Conservation (phyloP, 2,888 invertebrate species). For the Pollenia labialis region DNA sequence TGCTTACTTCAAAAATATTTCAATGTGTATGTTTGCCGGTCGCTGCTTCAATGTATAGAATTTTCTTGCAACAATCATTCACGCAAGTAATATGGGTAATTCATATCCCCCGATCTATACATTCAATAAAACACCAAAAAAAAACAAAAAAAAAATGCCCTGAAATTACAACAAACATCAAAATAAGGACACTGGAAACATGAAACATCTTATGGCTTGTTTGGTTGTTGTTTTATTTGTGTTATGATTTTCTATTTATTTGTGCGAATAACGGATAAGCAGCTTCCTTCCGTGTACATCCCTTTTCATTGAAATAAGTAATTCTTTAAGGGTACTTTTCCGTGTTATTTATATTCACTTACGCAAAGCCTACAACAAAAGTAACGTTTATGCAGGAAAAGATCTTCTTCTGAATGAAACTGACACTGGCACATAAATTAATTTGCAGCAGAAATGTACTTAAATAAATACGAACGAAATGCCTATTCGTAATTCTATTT, state of each 20-base stretch:
- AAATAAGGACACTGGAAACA: slow-evolving; percentile 11
- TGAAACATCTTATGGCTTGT: neutral
- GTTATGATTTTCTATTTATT: neutral
- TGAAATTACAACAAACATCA: slow-evolving; percentile 10
- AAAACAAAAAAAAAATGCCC: neutral
- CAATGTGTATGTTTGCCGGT: no score
- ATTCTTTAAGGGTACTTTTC: neutral
- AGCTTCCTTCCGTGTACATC: slow-evolving; percentile 37
- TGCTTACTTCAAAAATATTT: no score
- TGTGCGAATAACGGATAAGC: slow-evolving; percentile 35
- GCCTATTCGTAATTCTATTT: slow-evolving; percentile 24
- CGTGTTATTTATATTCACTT: neutral
- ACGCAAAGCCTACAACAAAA: neutral
- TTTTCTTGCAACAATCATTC: no score
- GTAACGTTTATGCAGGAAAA: neutral
- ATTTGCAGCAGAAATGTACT: neutral
- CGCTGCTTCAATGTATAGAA: no score
- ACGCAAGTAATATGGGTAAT: no score
- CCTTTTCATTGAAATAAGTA: slow-evolving; percentile 10
- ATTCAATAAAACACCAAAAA: no score
- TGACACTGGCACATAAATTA: neutral
- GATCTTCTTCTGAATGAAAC: neutral
- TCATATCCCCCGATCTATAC: no score
- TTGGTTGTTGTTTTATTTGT: slow-evolving; percentile 2
- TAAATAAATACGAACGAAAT: slow-evolving; percentile 2